These are phyloP conservation scores for Halictus rubicundus DNA, from an alignment of 1,140 invertebrate genomes.

Conservation along the genomic window DNA sequence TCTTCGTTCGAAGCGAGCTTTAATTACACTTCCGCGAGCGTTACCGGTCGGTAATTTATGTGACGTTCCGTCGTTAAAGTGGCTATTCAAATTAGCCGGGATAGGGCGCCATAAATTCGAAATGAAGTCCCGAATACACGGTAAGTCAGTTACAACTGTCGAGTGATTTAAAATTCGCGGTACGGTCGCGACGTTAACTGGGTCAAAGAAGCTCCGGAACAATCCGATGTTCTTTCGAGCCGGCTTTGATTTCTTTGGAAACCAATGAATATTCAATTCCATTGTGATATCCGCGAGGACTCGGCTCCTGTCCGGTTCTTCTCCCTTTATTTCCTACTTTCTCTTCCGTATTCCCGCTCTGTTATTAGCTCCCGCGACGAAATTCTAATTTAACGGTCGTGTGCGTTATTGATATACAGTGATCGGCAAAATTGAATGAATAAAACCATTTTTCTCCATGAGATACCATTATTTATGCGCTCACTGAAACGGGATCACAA, in stretches of 20 bases:
- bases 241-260: conserved; percentile 41
- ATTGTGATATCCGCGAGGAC: conserved; percentile 14
- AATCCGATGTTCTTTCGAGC: conserved; percentile 26
- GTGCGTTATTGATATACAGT: conserved; percentile 7
- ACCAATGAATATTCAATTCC: conserved; percentile 40
- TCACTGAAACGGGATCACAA: too few relatives aligned
- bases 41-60: neutral
- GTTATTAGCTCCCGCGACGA: conserved; percentile 9
- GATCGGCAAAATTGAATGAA: conserved; percentile 40
- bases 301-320: neutral
- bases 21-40: neutral
- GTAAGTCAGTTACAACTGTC: conserved; percentile 3
- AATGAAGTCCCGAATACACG: neutral
- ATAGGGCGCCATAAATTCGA: neutral
- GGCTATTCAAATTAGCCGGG: conserved; percentile 17
- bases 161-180: conserved; percentile 11
- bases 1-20: too few relatives aligned
- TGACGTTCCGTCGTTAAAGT: neutral
- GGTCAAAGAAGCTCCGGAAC: conserved; percentile 16
- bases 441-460: too few relatives aligned
- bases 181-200: neutral
- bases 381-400: conserved; percentile 59
- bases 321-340: neutral
- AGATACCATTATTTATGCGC: too few relatives aligned
- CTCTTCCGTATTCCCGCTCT: conserved; percentile 4